These are phyloP conservation scores for Otis tarda DNA, from an alignment of 2,113 vertebrate species.

Conservation along the genomic window DNA sequence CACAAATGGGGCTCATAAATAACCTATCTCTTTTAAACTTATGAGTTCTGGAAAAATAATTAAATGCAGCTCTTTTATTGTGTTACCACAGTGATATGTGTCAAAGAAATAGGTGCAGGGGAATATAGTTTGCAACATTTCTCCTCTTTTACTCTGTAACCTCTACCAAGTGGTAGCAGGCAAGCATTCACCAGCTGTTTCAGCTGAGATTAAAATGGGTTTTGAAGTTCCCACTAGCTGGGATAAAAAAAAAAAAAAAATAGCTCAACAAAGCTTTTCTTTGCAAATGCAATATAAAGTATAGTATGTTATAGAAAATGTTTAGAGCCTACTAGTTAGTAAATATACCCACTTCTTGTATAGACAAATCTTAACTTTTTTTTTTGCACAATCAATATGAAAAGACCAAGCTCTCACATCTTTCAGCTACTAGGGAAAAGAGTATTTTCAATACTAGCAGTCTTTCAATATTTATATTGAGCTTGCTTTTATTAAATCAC, in stretches of 20 bases:
- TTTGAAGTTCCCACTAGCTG: background rate
- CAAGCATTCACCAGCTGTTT: conserved; percentile 12
- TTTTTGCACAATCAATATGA: conserved; percentile 66
- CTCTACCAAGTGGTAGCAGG: background rate
- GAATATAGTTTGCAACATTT: background rate
- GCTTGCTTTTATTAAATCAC: conserved; percentile 81
- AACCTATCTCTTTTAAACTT: background rate
- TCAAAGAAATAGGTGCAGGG: background rate
- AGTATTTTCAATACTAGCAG: conserved; percentile 61
- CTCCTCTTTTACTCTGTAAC: background rate
- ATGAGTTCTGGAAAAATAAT: conserved; percentile 35
- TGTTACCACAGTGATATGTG: background rate
- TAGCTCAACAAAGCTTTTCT: background rate
- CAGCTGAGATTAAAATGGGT: background rate
- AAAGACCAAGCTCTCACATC: conserved; percentile 56
- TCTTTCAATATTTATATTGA: conserved; percentile 79
- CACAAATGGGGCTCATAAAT: conserved; percentile 1
- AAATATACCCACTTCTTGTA: conserved; percentile 56
- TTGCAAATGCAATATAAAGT: background rate
- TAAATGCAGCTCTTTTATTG: background rate
- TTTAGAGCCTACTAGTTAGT: conserved; percentile 58
- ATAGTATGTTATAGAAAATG: background rate
- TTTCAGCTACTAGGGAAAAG: conserved; percentile 60
- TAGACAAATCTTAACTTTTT: conserved; percentile 67
- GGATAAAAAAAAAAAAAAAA: background rate